phyloP scores from a whole-genome alignment of 2,113 vertebrate genomes.

The Lophotis ruficrista region DNA sequence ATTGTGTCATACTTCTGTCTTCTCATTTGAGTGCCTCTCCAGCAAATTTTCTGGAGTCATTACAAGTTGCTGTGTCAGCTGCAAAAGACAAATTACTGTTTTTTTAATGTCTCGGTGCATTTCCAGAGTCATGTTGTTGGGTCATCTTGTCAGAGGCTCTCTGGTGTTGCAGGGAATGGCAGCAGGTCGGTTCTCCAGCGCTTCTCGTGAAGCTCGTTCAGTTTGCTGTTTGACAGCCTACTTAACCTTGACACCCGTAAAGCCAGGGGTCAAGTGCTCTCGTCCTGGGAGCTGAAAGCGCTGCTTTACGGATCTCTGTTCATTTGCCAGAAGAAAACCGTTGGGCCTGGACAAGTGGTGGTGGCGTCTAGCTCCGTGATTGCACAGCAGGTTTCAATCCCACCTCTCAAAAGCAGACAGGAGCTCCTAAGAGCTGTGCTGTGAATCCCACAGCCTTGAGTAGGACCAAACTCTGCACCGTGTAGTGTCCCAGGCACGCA shows the following conservation, averaged over 20 bases:
- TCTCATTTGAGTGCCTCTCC: not conserved
- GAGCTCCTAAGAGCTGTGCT: not conserved
- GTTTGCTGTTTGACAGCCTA: slow-evolving; percentile 8
- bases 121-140: not conserved
- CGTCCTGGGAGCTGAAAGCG: not conserved
- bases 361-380: not conserved
- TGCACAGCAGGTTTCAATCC: not conserved
- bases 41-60: not conserved
- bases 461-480: rapidly evolving
- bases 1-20: not conserved
- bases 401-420: not conserved
- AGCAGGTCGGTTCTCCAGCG: not conserved
- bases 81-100: not conserved
- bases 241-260: slow-evolving; percentile 43
- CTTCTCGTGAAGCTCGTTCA: not conserved
- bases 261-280: slow-evolving; percentile 36
- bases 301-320: not conserved
- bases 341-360: not conserved
- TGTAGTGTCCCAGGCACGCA: rapidly evolving
- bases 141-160: not conserved
- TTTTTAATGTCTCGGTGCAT: not conserved
- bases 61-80: not conserved
- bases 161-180: not conserved
- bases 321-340: slow-evolving; percentile 4
- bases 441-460: not conserved